phyloP scores from a whole-genome alignment of 2,113 vertebrate genomes.

The Dromas ardeola region DNA sequence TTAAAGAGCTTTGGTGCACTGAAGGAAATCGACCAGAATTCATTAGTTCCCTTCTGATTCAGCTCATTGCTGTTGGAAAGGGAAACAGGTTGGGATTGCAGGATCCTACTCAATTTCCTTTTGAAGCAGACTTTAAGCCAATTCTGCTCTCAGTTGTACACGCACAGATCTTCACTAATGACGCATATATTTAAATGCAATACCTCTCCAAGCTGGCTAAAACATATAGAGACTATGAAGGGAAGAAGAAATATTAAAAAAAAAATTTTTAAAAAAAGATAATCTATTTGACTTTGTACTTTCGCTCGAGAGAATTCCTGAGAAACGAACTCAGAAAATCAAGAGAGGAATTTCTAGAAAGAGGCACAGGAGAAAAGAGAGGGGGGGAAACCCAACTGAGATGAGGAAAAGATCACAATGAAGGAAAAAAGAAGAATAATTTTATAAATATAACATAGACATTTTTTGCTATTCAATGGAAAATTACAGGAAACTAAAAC shows the following conservation, averaged over 20 bases:
- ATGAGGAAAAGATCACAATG: neutral
- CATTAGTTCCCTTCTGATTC: constrained; percentile 68
- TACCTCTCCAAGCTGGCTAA: neutral
- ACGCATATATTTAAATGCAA: neutral
- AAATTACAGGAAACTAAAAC: neutral
- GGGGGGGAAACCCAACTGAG: neutral
- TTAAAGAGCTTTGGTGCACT: constrained; percentile 54
- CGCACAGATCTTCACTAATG: neutral
- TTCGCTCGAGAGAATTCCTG: neutral
- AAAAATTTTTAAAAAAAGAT: rapidly evolving
- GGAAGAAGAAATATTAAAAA: neutral
- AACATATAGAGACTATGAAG: neutral
- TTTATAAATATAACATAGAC: neutral
- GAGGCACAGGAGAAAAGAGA: neutral
- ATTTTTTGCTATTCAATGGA: neutral
- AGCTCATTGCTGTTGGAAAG: constrained; percentile 51
- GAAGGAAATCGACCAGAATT: constrained; percentile 57
- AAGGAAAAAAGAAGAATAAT: neutral
- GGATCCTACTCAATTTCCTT: constrained; percentile 59
- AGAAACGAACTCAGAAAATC: neutral
- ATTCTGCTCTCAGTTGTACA: neutral
- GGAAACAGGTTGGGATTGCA: constrained; percentile 27
- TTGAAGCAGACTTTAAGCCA: constrained; percentile 2
- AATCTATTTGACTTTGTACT: neutral
- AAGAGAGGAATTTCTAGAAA: neutral